Evolutionary conservation across 2,888 invertebrate species (phyloP).

Genomic region (Exocentrus adspersus): DNA sequence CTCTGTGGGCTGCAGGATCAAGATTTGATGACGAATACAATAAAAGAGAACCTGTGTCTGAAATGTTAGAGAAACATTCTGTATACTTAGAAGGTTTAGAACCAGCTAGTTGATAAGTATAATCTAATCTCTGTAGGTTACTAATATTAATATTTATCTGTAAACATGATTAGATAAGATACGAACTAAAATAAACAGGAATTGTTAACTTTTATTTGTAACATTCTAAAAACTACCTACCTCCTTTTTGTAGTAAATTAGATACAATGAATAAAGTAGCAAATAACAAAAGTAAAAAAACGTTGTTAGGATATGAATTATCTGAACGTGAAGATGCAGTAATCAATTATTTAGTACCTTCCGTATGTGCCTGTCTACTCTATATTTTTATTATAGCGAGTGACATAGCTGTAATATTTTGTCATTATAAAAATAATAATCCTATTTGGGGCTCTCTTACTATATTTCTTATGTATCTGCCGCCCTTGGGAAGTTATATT

Average conservation of each 20-base stretch:
- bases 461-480: slow-evolving; percentile 65
- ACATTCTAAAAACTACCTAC: slow-evolving; percentile 2
- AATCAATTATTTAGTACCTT: slow-evolving; percentile 68
- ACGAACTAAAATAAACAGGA: slow-evolving; percentile 25
- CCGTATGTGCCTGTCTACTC: slow-evolving; percentile 69
- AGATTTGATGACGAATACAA: slow-evolving; percentile 79
- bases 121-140: background rate
- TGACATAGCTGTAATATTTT: slow-evolving; percentile 73
- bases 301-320: slow-evolving; percentile 57
- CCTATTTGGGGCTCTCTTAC: slow-evolving; percentile 65
- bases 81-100: slow-evolving; percentile 71
- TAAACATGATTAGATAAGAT: slow-evolving; percentile 26
- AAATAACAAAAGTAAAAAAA: slow-evolving; percentile 38
- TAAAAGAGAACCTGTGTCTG: slow-evolving; percentile 69
- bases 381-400: slow-evolving; percentile 75
- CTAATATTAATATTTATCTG: background rate
- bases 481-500: slow-evolving; percentile 69
- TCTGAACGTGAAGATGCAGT: slow-evolving; percentile 64
- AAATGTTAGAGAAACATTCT: slow-evolving; percentile 75
- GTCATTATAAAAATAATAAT: slow-evolving; percentile 72
- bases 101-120: slow-evolving; percentile 63
- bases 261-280: slow-evolving; percentile 31
- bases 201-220: slow-evolving; percentile 7
- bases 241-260: slow-evolving; percentile 28
- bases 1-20: slow-evolving; percentile 88